Base-by-base conservation (phyloP, 2,888 invertebrate genomes). In the Ecliptopera silaceata region DNA sequence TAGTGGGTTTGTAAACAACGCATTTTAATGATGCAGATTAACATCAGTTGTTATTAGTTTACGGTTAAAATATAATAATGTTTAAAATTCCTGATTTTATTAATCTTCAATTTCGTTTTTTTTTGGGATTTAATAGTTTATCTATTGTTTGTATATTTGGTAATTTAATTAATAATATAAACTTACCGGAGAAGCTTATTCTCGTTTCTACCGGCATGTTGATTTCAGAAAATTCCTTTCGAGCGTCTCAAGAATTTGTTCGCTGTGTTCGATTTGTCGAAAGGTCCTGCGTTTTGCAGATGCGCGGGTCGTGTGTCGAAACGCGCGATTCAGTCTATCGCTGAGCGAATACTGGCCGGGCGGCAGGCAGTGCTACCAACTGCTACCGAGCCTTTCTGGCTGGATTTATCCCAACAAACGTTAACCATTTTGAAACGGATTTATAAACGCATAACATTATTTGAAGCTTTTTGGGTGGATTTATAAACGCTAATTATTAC, bases 101-200 rank as follows among this genome's bases (percentile, higher is more conserved):
- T n/a, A n/a, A n/a, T n/a, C n/a, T n/a, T n/a, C n/a, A n/a, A n/a
- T n/a, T n/a, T n/a, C n/a, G n/a, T n/a, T n/a, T n/a, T n/a, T n/a
- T n/a, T n/a, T n/a, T n/a, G n/a, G n/a, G n/a, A n/a, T n/a, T n/a
- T n/a, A n/a, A n/a, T n/a, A n/a, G n/a, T n/a, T n/a, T n/a, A n/a
- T n/a, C n/a, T n/a, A n/a, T n/a, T n/a, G n/a, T n/a, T n/a, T n/a
- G n/a, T n/a, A n/a, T n/a, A n/a, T n/a, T n/a, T 26, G 8, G 4
- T 5, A 26, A 26, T 26, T 26, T 26, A 26, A 8, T 15, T 8
- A 52, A 4, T 10, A n/a, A 45, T 15, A 13, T 10, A 48, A 60
- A 88, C 91, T 89, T 67, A 91, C 91, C 91, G 67, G 90, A 90
- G 75, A 90, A 91, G 81, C 90, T 89, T 65, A 90, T 90, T 86